These are phyloP conservation scores for Solea senegalensis DNA, from an alignment of 2,113 vertebrate species.

Conservation along the genomic window DNA sequence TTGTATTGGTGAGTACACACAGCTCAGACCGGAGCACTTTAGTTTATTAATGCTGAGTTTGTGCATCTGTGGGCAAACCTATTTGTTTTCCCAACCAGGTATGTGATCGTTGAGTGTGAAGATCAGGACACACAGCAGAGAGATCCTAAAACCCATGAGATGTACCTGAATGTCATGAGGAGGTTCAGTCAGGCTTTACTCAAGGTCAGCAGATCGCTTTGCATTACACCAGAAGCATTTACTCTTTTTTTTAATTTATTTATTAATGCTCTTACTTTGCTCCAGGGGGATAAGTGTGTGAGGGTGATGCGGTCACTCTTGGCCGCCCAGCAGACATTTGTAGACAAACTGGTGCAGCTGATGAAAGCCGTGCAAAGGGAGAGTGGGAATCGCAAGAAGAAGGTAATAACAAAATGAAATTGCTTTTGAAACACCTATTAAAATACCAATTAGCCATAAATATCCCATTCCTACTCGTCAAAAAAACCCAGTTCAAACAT, in stretches of 20 bases:
- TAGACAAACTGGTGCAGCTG: constrained; percentile 93
- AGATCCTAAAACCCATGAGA: constrained; percentile 96
- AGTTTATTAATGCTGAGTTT: not conserved
- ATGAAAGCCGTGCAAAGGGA: constrained; percentile 99
- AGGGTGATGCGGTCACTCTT: constrained; percentile 95
- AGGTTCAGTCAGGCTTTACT: constrained; percentile 96
- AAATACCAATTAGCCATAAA: too few relatives aligned
- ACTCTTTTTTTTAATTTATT: too few relatives aligned
- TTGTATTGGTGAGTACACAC: constrained; percentile 90
- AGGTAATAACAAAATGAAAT: constrained; percentile 74
- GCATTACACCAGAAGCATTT: not conserved
- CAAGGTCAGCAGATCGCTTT: constrained; percentile 82
- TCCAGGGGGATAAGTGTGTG: constrained; percentile 95
- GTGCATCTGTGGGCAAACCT: not conserved
- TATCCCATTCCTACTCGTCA: too few relatives aligned
- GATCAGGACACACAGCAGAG: constrained; percentile 97
- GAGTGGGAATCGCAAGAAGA: constrained; percentile 98
- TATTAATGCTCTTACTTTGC: not conserved
- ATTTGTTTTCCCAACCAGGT: constrained; percentile 80
- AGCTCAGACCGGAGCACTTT: too few relatives aligned
- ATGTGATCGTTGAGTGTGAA: constrained; percentile 98
- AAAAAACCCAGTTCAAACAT: too few relatives aligned
- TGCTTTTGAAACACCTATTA: too few relatives aligned
- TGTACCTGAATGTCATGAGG: constrained; percentile 98
- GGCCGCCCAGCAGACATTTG: constrained; percentile 96